These are phyloP conservation scores for Thumatha senex DNA, from an alignment of 2,888 invertebrate genomes.

Conservation along the genomic window DNA sequence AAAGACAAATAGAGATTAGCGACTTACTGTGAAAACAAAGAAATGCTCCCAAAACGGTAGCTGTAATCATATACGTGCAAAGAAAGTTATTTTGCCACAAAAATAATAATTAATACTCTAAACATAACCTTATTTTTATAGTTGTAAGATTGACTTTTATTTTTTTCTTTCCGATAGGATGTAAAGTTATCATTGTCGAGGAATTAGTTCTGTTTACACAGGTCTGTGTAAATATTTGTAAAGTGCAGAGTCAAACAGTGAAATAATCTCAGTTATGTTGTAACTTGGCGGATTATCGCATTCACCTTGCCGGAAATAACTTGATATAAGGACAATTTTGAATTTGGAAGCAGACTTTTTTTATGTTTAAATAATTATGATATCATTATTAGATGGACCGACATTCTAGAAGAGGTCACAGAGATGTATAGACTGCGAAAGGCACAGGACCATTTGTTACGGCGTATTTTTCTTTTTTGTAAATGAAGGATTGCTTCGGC, in stretches of 20 bases:
- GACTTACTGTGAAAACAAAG: slow-evolving; percentile 62
- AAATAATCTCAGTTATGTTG: slow-evolving; percentile 57
- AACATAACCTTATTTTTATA: slow-evolving; percentile 21
- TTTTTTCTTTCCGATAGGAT: slow-evolving; percentile 6
- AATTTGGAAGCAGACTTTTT: not conserved
- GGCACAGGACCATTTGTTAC: too few species aligned
- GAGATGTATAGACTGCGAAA: too few species aligned
- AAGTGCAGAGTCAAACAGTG: slow-evolving; percentile 57
- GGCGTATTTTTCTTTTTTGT: too few species aligned
- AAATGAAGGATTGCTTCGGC: too few species aligned
- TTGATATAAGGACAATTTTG: slow-evolving; percentile 24
- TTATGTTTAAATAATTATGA: too few species aligned
- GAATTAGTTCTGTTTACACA: slow-evolving; percentile 59
- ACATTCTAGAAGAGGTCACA: too few species aligned
- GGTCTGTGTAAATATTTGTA: slow-evolving; percentile 68
- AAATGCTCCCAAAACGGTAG: slow-evolving; percentile 63
- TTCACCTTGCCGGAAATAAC: slow-evolving; percentile 52
- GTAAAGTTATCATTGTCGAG: slow-evolving; percentile 39
- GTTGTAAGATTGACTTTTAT: slow-evolving; percentile 9
- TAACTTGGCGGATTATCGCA: slow-evolving; percentile 58
- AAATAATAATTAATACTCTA: slow-evolving; percentile 5
- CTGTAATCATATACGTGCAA: slow-evolving; percentile 50
- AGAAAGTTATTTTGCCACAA: slow-evolving; percentile 14
- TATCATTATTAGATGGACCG: too few species aligned
- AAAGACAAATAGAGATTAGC: slow-evolving; percentile 61